A percentile compares a stretch with the other conserved stretches of the same genome.
Evolutionary conservation across 2,888 invertebrate genomes (phyloP).

Genomic region (Cactoblastis cactorum): DNA sequence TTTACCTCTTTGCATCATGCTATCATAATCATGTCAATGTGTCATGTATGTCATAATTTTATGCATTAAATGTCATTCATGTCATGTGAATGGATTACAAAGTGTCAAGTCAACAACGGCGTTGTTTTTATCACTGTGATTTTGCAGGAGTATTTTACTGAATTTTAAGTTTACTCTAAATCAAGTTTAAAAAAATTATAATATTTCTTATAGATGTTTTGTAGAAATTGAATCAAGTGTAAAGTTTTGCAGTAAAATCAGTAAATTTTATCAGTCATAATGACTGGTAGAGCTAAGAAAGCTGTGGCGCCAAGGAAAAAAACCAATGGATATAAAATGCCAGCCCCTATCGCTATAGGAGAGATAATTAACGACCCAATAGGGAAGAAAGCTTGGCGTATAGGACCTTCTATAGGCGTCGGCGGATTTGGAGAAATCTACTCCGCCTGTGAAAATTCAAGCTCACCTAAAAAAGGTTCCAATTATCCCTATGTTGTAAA

Average conservation of each 20-base stretch:
- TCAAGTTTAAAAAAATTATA: not conserved
- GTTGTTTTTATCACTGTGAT: not conserved
- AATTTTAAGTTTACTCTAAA: not conserved
- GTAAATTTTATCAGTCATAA: constrained; percentile 23
- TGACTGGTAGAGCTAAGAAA: constrained; percentile 60
- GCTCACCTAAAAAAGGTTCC: constrained; percentile 68
- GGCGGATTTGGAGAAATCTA: constrained; percentile 98
- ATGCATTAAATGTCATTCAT: no score
- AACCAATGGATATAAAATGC: constrained; percentile 77
- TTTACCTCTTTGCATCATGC: no score
- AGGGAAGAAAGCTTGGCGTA: constrained; percentile 88
- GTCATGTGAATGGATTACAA: no score
- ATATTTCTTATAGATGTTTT: not conserved
- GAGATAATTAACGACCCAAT: constrained; percentile 86
- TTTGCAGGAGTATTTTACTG: not conserved
- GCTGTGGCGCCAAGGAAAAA: constrained; percentile 61
- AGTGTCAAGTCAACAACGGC: not conserved
- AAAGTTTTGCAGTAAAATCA: not conserved
- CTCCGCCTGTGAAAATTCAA: constrained; percentile 83
- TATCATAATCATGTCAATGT: no score
- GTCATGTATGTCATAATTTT: no score
- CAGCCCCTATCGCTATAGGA: constrained; percentile 86
- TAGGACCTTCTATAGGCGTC: constrained; percentile 92
- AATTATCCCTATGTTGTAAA: constrained; percentile 86
- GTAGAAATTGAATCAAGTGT: not conserved